A percentile compares a stretch with the other conserved stretches of the same genome.
These are phyloP conservation scores for Rhea pennata DNA, from an alignment of 2,113 vertebrate species.

Conservation along the genomic window DNA sequence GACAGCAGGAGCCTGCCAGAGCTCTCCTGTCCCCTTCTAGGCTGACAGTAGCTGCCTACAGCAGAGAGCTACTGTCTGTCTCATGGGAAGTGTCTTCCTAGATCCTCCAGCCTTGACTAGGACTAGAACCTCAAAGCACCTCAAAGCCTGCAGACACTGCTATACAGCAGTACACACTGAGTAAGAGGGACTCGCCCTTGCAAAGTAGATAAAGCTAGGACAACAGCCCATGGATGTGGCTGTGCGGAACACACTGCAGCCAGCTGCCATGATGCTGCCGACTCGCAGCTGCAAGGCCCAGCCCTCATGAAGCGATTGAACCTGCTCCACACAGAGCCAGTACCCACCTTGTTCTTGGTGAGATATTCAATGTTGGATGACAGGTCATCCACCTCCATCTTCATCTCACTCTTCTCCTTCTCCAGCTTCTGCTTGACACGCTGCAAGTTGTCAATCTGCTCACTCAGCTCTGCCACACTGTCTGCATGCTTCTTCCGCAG, in stretches of 20 bases:
- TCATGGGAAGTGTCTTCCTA: not conserved
- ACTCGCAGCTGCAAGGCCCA: not conserved
- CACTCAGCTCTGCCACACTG: slow-evolving; percentile 82
- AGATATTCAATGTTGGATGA: slow-evolving; percentile 87
- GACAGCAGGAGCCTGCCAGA: not conserved
- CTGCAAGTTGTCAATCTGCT: slow-evolving; percentile 92
- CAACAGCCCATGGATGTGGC: rapidly evolving
- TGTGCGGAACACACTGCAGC: not conserved
- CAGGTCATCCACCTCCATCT: slow-evolving; percentile 91
- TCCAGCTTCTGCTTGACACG: slow-evolving; percentile 93
- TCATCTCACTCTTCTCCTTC: slow-evolving; percentile 90
- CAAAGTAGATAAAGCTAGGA: not conserved
- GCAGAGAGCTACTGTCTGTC: not conserved
- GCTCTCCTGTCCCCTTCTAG: rapidly evolving
- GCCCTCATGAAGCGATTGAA: not conserved
- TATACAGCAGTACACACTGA: rapidly evolving
- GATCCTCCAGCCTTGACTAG: not conserved
- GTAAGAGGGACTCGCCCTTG: not conserved
- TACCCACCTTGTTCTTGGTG: slow-evolving; percentile 86
- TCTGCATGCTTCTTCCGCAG: slow-evolving; percentile 91
- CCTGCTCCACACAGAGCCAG: not conserved
- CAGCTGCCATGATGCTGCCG: not conserved
- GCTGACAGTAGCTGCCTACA: not conserved
- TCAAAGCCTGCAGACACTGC: not conserved
- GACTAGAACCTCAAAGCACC: not conserved